Evolutionary conservation across 2,113 vertebrate genomes (phyloP).

Genomic region (Colinus virginianus): DNA sequence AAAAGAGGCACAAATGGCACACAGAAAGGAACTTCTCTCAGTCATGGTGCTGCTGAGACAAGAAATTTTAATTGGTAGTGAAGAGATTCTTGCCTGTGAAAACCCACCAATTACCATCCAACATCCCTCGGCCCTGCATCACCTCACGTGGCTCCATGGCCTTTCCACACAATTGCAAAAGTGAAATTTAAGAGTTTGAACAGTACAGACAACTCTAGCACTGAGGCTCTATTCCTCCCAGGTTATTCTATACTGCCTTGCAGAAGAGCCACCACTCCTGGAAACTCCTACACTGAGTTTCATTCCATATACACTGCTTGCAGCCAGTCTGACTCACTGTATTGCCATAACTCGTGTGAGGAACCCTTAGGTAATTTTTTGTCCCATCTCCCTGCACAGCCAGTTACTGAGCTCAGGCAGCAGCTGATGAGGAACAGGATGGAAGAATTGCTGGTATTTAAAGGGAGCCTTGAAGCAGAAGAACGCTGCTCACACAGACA

Average conservation of each 20-base stretch:
- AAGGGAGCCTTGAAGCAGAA: neutral
- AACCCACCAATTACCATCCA: neutral
- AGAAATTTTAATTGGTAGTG: neutral
- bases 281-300: neutral
- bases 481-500: neutral
- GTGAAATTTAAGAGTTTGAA: neutral
- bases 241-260: neutral
- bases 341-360: fast-evolving
- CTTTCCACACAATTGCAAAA: neutral
- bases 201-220: neutral
- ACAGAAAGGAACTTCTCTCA: neutral
- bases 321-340: neutral
- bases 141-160: neutral
- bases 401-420: neutral
- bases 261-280: neutral
- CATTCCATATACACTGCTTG: fast-evolving
- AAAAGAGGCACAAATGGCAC: neutral
- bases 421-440: neutral
- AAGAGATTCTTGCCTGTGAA: neutral
- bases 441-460: neutral
- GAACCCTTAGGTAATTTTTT: neutral
- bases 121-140: neutral
- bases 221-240: neutral
- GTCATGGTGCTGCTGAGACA: fast-evolving
- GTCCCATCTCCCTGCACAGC: neutral